These are phyloP conservation scores for Neodiprion pinetum DNA, from an alignment of 1,140 invertebrate genomes.

Conservation along the genomic window DNA sequence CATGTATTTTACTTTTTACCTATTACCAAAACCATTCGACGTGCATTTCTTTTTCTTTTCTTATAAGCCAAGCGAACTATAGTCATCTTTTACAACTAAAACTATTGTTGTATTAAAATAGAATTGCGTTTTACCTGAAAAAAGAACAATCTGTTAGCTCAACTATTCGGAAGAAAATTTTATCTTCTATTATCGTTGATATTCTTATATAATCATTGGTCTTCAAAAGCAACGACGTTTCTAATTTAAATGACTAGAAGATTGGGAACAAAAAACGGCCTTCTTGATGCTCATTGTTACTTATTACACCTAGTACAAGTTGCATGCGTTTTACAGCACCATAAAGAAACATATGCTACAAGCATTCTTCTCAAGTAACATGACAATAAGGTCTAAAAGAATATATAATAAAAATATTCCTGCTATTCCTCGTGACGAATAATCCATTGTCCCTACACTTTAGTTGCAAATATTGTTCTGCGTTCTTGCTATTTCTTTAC, in stretches of 20 bases:
- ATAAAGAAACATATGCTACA: not conserved
- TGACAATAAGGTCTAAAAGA: not conserved
- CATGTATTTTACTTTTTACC: not conserved
- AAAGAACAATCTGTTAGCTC: not conserved
- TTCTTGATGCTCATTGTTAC: not conserved
- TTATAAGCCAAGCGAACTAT: not conserved
- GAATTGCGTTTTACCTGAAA: not conserved
- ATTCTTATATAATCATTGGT: not conserved
- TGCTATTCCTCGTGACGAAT: too few relatives aligned
- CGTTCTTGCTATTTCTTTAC: too few relatives aligned
- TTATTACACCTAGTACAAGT: not conserved
- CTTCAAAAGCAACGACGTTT: not conserved
- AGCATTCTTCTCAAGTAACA: not conserved
- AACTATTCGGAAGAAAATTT: not conserved
- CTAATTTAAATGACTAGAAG: not conserved
- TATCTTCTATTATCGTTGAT: not conserved
- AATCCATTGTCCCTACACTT: too few relatives aligned
- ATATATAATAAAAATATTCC: not conserved
- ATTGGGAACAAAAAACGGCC: not conserved
- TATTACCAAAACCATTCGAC: not conserved
- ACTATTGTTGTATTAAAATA: too few relatives aligned
- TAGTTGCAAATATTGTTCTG: too few relatives aligned
- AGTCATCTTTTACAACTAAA: too few relatives aligned
- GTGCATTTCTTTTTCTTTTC: not conserved
- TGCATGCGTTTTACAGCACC: not conserved